Evolutionary conservation across 2,113 vertebrate species (phyloP).

Genomic region (Ptilorrhoa leucosticta): DNA sequence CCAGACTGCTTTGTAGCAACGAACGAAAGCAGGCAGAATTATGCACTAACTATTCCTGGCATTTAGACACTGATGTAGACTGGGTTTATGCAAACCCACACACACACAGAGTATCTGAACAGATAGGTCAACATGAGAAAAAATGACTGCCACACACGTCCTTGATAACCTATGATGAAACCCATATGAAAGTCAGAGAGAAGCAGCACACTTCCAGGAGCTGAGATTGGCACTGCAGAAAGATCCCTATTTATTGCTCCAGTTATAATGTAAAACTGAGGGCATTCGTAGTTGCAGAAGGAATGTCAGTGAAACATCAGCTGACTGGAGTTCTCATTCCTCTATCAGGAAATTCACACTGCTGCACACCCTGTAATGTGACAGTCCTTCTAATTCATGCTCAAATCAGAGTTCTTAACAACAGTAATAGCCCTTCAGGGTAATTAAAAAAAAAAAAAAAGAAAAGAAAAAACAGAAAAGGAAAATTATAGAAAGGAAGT

Average conservation of each 20-base stretch:
- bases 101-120: not conserved
- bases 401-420: not conserved
- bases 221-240: not conserved
- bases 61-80: not conserved
- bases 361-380: accelerated
- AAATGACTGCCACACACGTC: not conserved
- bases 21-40: not conserved
- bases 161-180: not conserved
- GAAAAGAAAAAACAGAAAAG: not conserved
- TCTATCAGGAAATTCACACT: not conserved
- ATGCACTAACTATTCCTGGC: not conserved
- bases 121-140: not conserved
- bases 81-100: not conserved
- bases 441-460: not conserved
- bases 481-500: not conserved
- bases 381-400: not conserved
- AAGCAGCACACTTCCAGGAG: not conserved
- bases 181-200: not conserved
- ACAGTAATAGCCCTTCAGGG: not conserved
- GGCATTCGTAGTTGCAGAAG: not conserved
- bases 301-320: not conserved
- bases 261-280: not conserved
- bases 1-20: not conserved
- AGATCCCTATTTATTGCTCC: not conserved
- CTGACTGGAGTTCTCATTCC: not conserved